Evolutionary conservation across 1,140 invertebrate genomes (phyloP).

Genomic region (Cardiocondyla obscurior): DNA sequence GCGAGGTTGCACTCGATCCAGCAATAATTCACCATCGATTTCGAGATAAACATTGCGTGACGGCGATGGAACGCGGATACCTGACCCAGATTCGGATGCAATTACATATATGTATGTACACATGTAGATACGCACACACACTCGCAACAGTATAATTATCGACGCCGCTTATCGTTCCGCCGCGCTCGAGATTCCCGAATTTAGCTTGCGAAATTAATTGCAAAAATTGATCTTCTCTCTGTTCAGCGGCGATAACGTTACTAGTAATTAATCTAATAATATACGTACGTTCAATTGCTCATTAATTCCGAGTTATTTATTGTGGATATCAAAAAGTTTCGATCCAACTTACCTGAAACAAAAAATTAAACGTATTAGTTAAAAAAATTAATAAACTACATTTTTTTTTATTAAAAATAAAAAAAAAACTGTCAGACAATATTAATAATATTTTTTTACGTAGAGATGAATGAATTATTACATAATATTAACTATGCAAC

Average conservation of each 20-base stretch:
- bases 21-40: conserved; percentile 55
- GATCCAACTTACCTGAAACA: conserved; percentile 37
- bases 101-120: conserved; percentile 41
- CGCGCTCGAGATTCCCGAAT: conserved; percentile 47
- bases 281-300: conserved; percentile 23
- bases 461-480: background rate
- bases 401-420: background rate
- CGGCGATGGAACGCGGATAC: conserved; percentile 48
- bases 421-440: background rate
- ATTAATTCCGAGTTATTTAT: background rate
- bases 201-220: conserved; percentile 54
- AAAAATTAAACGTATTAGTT: background rate
- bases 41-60: conserved; percentile 56
- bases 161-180: conserved; percentile 37
- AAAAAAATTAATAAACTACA: background rate
- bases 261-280: conserved; percentile 48
- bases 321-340: background rate
- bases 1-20: conserved; percentile 39
- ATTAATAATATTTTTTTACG: background rate
- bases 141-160: conserved; percentile 40
- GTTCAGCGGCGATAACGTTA: conserved; percentile 20
- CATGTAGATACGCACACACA: conserved; percentile 30
- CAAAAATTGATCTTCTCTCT: conserved; percentile 46
- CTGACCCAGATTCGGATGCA: conserved; percentile 53
- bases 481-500: background rate